Conservation (phyloP, 2,888 invertebrate genomes). For the Cephus runcator region DNA sequence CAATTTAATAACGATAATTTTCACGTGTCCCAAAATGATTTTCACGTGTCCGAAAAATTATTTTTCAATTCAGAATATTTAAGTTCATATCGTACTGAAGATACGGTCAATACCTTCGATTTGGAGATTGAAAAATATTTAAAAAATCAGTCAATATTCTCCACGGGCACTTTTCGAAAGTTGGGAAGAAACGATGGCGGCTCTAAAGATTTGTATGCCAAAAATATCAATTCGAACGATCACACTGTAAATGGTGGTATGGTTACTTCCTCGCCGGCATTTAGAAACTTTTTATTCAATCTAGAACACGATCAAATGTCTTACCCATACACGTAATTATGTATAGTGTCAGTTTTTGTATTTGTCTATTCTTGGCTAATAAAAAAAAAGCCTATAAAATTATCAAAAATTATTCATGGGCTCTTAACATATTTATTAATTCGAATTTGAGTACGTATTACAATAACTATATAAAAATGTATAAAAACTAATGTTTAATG, state of each 20-base stretch:
- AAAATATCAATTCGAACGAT: neutral
- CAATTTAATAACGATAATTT: neutral
- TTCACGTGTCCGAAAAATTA: neutral
- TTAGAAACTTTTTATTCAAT: conserved; percentile 37
- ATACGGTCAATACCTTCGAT: conserved; percentile 24
- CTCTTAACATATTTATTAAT: neutral
- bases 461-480: neutral
- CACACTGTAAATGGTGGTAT: conserved; percentile 28
- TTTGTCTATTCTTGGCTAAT: neutral
- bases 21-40: neutral
- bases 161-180: neutral
- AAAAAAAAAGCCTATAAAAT: neutral
- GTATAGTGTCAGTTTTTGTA: neutral
- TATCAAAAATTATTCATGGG: neutral
- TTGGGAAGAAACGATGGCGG: neutral
- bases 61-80: neutral
- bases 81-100: conserved; percentile 6
- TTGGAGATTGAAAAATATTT: conserved; percentile 29
- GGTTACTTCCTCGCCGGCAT: conserved; percentile 46
- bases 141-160: conserved; percentile 12
- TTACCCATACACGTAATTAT: neutral
- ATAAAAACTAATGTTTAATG: neutral
- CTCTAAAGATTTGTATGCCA: neutral
- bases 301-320: conserved; percentile 19
- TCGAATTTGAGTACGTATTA: neutral